Base-by-base conservation (phyloP, 1,140 invertebrate genomes). In the Drosophila grimshawi region DNA sequence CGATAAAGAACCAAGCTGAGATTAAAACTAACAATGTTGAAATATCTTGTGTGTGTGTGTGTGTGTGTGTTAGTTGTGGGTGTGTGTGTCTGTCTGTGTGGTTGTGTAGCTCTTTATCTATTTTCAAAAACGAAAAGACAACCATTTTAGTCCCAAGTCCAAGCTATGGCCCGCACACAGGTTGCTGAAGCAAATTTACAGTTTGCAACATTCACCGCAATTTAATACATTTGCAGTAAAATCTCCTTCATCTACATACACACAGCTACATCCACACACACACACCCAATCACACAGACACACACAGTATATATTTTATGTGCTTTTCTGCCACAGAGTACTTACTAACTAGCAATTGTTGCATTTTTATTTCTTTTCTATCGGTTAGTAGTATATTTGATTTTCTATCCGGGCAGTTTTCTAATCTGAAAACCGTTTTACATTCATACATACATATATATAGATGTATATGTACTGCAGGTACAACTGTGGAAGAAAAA, bases 61-160 rank as follows among this genome's bases (percentile, higher is more conserved):
- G 2, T 46, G 4, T 32, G 11, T 43, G 11, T n/a, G 2, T 46
- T 6, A 49, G 19, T 33, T 46, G 37, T 59, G 32, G 39, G n/a
- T 60, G 7, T 41, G 6, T 57, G 6, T 35, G 30, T 56, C 1
- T 51, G 4, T 27, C 5, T 33, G 8, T 52, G 41, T 37, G 32
- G 41, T n/a, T 43, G 8, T 53, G 52, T 19, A n/a, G 10, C 30
- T 11, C 43, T 52, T 66, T 59, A 72, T 66, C 51, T 72, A 72
- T 66, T 65, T 71, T 71, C 57, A 49, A 71, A 59, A 59, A 66
- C 35, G 55, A 33, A 66, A 55, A 65, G 69, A 72, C 62, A 52
- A 72, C 66, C n/a, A n/a, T n/a, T n/a, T n/a, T n/a, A n/a, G n/a
- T n/a, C n/a, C n/a, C n/a, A n/a, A n/a, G n/a, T n/a, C n/a, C 46